These are phyloP conservation scores for Cydia fagiglandana DNA, from an alignment of 1,140 invertebrate genomes.

Conservation along the genomic window DNA sequence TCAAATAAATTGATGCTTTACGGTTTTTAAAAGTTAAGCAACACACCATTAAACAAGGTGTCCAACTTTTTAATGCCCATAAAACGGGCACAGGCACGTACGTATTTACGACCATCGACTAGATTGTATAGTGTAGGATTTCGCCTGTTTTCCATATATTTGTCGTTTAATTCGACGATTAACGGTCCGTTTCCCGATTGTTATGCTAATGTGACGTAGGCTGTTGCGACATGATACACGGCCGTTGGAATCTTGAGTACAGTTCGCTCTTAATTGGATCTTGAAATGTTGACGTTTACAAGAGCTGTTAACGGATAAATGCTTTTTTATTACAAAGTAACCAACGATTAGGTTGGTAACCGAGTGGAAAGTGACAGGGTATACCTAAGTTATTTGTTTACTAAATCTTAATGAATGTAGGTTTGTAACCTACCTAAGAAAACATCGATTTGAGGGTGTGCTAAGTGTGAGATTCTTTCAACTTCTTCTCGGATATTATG, in stretches of 20 bases:
- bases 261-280: not conserved
- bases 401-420: no score
- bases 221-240: conserved; percentile 4
- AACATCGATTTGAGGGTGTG: no score
- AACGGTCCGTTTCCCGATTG: conserved; percentile 21
- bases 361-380: not conserved
- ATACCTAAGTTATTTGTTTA: not conserved
- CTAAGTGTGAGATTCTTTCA: no score
- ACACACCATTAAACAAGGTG: conserved; percentile 10
- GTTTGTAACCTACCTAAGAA: no score
- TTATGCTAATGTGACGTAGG: conserved; percentile 27
- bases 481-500: no score
- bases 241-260: conserved; percentile 13
- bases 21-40: conserved; percentile 20
- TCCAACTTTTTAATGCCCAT: conserved; percentile 30
- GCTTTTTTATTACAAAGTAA: not conserved
- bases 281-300: not conserved
- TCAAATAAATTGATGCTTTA: no score
- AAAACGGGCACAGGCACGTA: conserved; percentile 10
- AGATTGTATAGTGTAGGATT: conserved; percentile 10
- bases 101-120: not conserved
- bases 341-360: not conserved
- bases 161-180: conserved; percentile 30
- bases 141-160: conserved; percentile 29
- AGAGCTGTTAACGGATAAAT: not conserved